Evolutionary conservation across 2,113 vertebrate genomes (phyloP).

Genomic region (Sceloporus undulatus): DNA sequence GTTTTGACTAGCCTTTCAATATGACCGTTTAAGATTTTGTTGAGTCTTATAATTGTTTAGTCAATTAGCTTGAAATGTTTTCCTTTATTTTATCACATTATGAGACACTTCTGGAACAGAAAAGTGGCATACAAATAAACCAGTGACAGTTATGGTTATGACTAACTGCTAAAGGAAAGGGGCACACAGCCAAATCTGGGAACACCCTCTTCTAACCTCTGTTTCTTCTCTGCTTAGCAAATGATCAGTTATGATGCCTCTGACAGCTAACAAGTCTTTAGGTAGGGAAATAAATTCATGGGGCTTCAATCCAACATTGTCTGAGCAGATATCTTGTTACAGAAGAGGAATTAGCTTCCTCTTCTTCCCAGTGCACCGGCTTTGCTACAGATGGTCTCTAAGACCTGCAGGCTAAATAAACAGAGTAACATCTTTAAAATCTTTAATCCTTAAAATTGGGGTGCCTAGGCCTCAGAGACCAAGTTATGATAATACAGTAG

Average conservation of each 20-base stretch:
- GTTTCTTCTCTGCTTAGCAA: neutral
- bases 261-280: neutral
- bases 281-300: neutral
- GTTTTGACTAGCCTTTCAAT: too few species aligned
- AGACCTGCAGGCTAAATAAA: neutral
- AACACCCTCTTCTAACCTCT: neutral
- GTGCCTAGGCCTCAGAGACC: neutral
- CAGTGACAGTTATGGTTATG: too few species aligned
- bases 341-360: neutral
- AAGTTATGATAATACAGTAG: neutral
- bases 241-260: neutral
- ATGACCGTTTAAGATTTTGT: too few species aligned
- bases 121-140: too few species aligned
- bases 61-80: neutral
- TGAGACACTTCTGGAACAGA: too few species aligned
- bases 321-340: neutral
- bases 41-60: neutral
- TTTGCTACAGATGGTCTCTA: neutral
- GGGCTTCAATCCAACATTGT: neutral
- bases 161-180: neutral
- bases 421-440: neutral
- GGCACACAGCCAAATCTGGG: neutral
- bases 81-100: neutral
- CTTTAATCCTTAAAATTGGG: neutral
- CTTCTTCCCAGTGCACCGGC: neutral